A percentile compares a stretch with the other conserved stretches of the same genome.
phyloP scores from a whole-genome alignment of 2,888 invertebrate species.

The Nomada goodeniana region DNA sequence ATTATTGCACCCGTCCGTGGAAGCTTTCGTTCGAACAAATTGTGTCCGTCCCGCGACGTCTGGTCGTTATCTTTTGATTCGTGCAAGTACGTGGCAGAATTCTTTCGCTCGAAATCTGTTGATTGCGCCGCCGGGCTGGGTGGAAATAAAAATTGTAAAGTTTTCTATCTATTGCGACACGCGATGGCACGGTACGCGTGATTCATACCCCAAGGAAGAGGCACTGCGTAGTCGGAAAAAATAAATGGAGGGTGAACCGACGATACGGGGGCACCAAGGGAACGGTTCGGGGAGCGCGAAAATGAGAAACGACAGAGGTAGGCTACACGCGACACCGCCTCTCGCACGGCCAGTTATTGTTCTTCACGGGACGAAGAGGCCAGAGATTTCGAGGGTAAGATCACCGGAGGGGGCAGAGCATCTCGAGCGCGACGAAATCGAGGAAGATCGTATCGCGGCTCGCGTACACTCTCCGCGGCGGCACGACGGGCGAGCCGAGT shows the following conservation, averaged over 20 bases:
- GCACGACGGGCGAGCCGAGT: conserved; percentile 43
- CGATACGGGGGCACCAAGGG: conserved; percentile 5
- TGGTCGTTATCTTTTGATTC: too few species aligned
- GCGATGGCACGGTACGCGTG: background rate
- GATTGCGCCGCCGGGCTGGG: too few species aligned
- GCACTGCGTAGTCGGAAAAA: conserved; percentile 2
- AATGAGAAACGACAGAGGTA: conserved; percentile 73
- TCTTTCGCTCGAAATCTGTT: too few species aligned
- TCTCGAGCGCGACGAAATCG: conserved; percentile 48
- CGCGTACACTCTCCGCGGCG: conserved; percentile 33
- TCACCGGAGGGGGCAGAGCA: conserved; percentile 46
- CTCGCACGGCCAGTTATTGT: conserved; percentile 66
- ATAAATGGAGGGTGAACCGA: conserved; percentile 25
- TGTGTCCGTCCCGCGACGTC: too few species aligned
- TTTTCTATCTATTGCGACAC: background rate
- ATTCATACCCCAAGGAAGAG: background rate
- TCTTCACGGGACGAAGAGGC: conserved; percentile 55
- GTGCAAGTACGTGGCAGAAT: too few species aligned
- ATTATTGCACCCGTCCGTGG: background rate
- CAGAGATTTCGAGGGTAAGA: conserved; percentile 68
- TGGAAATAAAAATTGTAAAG: too few species aligned
- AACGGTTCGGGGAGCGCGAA: conserved; percentile 68
- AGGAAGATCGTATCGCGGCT: conserved; percentile 56
- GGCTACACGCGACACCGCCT: conserved; percentile 39
- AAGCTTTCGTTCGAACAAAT: too few species aligned